Evolutionary conservation across 2,113 vertebrate species (phyloP).

Genomic region (Nannospalax galili): DNA sequence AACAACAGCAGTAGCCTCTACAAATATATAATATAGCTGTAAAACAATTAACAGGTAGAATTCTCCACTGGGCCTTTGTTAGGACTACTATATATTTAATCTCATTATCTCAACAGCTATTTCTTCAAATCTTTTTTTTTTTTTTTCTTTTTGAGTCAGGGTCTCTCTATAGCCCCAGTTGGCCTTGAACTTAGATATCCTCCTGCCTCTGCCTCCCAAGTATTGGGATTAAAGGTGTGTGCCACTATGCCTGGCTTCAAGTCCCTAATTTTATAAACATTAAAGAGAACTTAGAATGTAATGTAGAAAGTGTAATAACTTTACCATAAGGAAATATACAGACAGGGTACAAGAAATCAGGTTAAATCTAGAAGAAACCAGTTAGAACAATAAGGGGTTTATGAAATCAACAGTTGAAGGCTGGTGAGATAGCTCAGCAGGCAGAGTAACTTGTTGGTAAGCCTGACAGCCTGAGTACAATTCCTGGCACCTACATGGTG

Average conservation of each 20-base stretch:
- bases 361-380: slow-evolving; percentile 54
- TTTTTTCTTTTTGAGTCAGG: too few relatives aligned
- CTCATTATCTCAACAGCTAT: slow-evolving; percentile 9
- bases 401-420: not conserved
- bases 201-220: too few relatives aligned
- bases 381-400: slow-evolving; percentile 22
- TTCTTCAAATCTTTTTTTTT: not conserved
- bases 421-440: too few relatives aligned
- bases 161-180: too few relatives aligned
- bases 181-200: too few relatives aligned
- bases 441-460: not conserved
- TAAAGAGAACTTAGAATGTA: slow-evolving; percentile 45
- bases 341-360: slow-evolving; percentile 33
- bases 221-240: too few relatives aligned
- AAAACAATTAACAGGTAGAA: not conserved
- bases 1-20: slow-evolving; percentile 1
- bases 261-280: slow-evolving; percentile 29
- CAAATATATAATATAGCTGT: slow-evolving; percentile 5
- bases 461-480: too few relatives aligned
- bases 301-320: not conserved
- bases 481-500: too few relatives aligned
- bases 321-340: slow-evolving; percentile 21
- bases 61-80: not conserved
- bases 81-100: slow-evolving; percentile 7
- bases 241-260: not conserved